phyloP scores from a whole-genome alignment of 1,140 invertebrate species.

The Temnothorax longispinosus region DNA sequence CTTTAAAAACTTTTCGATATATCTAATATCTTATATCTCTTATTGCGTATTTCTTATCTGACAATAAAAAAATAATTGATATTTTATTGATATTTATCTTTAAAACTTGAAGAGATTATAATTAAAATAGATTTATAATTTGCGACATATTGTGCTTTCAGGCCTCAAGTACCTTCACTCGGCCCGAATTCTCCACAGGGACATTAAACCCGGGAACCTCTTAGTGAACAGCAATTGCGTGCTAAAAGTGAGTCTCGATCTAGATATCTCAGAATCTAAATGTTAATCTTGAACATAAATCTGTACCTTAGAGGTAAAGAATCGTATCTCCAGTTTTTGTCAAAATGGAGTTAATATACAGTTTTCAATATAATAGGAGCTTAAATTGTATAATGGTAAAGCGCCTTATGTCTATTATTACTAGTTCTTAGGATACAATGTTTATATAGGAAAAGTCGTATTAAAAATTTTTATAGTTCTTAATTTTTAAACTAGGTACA shows the following conservation, averaged over 20 bases:
- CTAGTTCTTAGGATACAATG: too few species aligned
- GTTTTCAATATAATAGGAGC: too few species aligned
- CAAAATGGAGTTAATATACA: too few species aligned
- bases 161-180: constrained; percentile 99
- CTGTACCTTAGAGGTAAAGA: too few species aligned
- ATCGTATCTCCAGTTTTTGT: too few species aligned
- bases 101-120: neutral
- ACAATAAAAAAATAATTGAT: neutral
- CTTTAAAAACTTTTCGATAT: neutral
- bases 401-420: too few species aligned
- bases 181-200: constrained; percentile 98
- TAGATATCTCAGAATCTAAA: neutral
- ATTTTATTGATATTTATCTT: neutral
- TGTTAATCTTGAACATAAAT: neutral
- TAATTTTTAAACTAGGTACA: too few species aligned
- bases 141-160: constrained; percentile 83
- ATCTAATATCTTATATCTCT: neutral
- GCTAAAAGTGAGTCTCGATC: constrained; percentile 91
- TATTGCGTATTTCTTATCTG: neutral
- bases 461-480: too few species aligned
- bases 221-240: constrained; percentile 99
- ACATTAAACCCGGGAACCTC: constrained; percentile 99
- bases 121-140: neutral
- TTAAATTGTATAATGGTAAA: too few species aligned
- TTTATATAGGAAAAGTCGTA: too few species aligned